Conservation (phyloP, 2,113 vertebrate species). For the Megaleporinus macrocephalus region DNA sequence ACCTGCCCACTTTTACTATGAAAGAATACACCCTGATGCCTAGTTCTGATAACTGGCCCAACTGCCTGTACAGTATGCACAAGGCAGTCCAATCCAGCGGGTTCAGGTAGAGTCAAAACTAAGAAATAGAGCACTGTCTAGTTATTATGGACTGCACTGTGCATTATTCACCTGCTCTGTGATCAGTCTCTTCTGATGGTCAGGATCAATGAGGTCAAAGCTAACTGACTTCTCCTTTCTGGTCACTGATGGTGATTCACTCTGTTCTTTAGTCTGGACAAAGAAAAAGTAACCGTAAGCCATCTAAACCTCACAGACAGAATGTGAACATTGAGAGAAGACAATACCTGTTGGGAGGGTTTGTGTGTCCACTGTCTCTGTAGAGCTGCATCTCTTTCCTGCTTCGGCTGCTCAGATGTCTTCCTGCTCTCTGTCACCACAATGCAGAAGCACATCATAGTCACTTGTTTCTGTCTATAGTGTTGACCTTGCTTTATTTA, state of each 20-base stretch:
- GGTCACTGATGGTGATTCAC: constrained; percentile 27
- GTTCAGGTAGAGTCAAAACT: not conserved
- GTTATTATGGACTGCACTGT: not conserved
- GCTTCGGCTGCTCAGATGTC: constrained; percentile 53
- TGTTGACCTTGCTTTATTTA: not conserved
- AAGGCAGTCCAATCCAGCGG: not conserved
- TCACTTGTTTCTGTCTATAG: not conserved
- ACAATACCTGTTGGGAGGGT: constrained; percentile 59
- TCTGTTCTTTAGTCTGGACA: constrained; percentile 62
- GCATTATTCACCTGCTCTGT: constrained; percentile 75
- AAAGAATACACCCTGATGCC: too few species aligned
- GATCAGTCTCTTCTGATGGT: constrained; percentile 74
- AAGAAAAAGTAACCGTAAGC: not conserved
- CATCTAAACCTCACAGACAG: not conserved
- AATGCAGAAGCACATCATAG: not conserved
- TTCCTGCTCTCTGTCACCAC: constrained; percentile 59
- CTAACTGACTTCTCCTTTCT: constrained; percentile 43
- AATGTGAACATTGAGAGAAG: not conserved
- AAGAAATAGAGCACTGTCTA: not conserved
- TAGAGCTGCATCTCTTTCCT: constrained; percentile 57
- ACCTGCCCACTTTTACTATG: too few species aligned
- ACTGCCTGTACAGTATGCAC: not conserved
- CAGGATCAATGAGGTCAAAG: constrained; percentile 52
- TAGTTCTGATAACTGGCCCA: too few species aligned
- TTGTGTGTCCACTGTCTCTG: constrained; percentile 50